A percentile compares a stretch with the other conserved stretches of the same genome.
phyloP scores from a whole-genome alignment of 2,113 vertebrate species.

The Dermatemys mawii region DNA sequence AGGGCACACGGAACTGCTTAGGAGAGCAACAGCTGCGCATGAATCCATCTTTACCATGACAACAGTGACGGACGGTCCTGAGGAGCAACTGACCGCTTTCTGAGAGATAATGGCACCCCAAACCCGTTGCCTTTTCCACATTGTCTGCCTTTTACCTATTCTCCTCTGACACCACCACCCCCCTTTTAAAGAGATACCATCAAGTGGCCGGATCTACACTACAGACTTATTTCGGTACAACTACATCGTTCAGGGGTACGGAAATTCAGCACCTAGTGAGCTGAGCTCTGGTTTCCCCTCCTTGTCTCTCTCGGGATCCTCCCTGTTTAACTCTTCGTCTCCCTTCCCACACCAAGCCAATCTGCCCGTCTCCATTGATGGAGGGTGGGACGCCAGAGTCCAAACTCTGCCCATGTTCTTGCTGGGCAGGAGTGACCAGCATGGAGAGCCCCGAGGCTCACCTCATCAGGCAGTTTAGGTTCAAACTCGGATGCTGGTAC shows the following conservation, averaged over 20 bases:
- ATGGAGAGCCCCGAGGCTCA: not conserved
- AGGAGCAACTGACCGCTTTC: not conserved
- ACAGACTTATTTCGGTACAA: not conserved
- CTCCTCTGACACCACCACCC: too few species aligned
- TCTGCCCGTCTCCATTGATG: not conserved
- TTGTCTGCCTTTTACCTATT: not conserved
- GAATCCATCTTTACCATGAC: not conserved
- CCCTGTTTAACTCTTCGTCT: not conserved
- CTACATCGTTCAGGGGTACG: fast-evolving
- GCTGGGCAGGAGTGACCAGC: not conserved
- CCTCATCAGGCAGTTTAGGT: not conserved
- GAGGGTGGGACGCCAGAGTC: not conserved
- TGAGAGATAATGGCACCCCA: not conserved
- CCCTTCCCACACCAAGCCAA: not conserved
- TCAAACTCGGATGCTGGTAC: not conserved
- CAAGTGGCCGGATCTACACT: not conserved
- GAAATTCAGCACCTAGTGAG: not conserved
- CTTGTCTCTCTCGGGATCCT: not conserved
- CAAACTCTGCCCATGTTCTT: not conserved
- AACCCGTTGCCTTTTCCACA: not conserved
- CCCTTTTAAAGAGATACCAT: too few species aligned
- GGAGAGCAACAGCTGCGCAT: not conserved
- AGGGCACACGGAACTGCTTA: not conserved
- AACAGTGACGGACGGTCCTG: not conserved
- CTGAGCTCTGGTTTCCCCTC: not conserved